Evolutionary conservation across 2,797 vertebrate species (phyloP).

Genomic region (Potorous gilbertii): DNA sequence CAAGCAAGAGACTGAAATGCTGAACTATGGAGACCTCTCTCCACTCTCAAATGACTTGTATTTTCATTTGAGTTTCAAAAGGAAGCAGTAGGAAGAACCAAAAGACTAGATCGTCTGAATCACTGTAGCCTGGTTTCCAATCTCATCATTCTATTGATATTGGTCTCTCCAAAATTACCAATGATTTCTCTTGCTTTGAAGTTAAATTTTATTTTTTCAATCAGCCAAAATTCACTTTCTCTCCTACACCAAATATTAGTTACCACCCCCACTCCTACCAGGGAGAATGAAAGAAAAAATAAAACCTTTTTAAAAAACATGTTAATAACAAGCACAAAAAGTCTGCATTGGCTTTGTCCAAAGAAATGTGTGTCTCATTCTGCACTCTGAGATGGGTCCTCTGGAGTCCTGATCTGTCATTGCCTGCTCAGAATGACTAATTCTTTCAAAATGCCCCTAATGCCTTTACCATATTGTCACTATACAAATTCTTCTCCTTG

Average conservation of each 20-base stretch:
- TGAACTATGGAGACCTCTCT: not conserved
- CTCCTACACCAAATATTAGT: not conserved
- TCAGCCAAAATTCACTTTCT: not conserved
- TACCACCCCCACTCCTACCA: accelerated
- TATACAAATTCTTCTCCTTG: not conserved
- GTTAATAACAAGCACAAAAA: not conserved
- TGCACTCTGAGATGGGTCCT: not conserved
- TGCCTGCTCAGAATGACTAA: not conserved
- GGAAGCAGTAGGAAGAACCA: not conserved
- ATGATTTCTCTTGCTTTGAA: not conserved
- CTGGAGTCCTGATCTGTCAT: not conserved
- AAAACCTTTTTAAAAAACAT: not conserved
- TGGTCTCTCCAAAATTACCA: not conserved
- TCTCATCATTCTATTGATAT: not conserved
- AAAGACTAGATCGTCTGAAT: not conserved
- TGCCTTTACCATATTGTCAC: not conserved
- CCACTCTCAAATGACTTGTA: not conserved
- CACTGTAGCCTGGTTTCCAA: not conserved
- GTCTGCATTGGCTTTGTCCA: not conserved
- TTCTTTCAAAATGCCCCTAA: not conserved
- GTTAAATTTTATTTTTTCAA: not conserved
- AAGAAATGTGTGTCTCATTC: too few relatives aligned
- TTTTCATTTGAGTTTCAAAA: not conserved
- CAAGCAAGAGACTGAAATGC: not conserved
- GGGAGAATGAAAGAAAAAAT: not conserved